These are phyloP conservation scores for Oryzias celebensis DNA, from an alignment of 2,113 vertebrate species.

Conservation along the genomic window DNA sequence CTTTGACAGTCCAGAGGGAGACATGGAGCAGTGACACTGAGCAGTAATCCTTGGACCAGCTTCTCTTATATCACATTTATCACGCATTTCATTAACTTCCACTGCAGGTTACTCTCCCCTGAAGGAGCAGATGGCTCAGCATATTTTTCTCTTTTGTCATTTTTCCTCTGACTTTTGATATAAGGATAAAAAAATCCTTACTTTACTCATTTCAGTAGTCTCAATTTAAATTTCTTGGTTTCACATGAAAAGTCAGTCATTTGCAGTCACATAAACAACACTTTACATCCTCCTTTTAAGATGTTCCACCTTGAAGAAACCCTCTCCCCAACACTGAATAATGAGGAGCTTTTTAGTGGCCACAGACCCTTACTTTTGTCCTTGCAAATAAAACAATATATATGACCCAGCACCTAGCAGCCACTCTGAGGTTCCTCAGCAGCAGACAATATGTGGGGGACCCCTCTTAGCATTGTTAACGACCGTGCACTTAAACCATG, in stretches of 20 bases:
- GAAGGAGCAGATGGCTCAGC: conserved; percentile 44
- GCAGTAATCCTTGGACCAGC: conserved; percentile 31
- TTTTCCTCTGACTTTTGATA: conserved; percentile 12
- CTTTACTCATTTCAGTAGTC: not conserved
- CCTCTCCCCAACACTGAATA: conserved; percentile 67
- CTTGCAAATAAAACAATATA: conserved; percentile 83
- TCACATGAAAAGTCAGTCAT: conserved; percentile 12
- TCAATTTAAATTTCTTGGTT: conserved; percentile 4
- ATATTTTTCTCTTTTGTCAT: conserved; percentile 25
- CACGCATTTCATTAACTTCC: conserved; percentile 69
- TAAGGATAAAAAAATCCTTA: not conserved
- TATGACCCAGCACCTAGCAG: conserved; percentile 61
- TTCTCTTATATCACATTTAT: conserved; percentile 55
- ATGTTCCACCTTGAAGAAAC: conserved; percentile 58
- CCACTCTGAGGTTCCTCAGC: conserved; percentile 39
- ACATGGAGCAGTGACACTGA: conserved; percentile 43
- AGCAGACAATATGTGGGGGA: conserved; percentile 66
- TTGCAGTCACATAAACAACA: conserved; percentile 22
- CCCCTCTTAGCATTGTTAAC: conserved; percentile 75
- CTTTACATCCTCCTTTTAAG: conserved; percentile 60
- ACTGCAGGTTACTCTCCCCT: conserved; percentile 69
- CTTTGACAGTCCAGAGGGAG: conserved; percentile 12
- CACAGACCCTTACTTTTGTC: conserved; percentile 73
- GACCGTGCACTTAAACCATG: conserved; percentile 68
- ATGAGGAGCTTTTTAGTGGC: conserved; percentile 70